phyloP scores from a whole-genome alignment of 1,140 invertebrate species.

The Camponotus vicinus region DNA sequence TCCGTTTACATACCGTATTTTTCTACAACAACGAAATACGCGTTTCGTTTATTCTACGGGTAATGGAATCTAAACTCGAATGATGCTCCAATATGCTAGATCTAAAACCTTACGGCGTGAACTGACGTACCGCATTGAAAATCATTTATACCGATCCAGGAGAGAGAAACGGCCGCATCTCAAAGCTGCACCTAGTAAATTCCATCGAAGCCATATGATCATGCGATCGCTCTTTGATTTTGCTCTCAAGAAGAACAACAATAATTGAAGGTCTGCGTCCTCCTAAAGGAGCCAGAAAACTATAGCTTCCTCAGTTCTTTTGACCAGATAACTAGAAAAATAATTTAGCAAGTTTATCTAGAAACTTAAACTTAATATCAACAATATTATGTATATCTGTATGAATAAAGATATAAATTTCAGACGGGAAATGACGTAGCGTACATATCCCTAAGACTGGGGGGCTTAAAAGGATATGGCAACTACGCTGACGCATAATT shows the following conservation, averaged over 20 bases:
- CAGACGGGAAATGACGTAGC: background rate
- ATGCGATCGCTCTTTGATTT: background rate
- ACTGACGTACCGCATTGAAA: background rate
- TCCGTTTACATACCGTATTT: slow-evolving; percentile 32
- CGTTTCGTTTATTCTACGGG: slow-evolving; percentile 19
- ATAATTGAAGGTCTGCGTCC: background rate
- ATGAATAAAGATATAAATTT: background rate
- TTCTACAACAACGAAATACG: background rate
- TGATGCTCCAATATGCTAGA: slow-evolving; percentile 36
- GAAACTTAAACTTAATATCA: background rate
- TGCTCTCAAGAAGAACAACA: background rate
- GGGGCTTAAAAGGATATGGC: background rate
- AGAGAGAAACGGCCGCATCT: slow-evolving; percentile 22
- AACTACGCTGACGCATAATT: background rate
- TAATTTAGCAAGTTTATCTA: background rate
- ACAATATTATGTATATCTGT: background rate
- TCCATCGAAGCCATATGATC: slow-evolving; percentile 53
- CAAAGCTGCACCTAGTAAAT: slow-evolving; percentile 62
- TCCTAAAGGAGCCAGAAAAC: background rate
- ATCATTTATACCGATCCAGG: slow-evolving; percentile 36
- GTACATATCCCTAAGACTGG: background rate
- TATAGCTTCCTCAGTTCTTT: background rate
- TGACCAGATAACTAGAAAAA: background rate
- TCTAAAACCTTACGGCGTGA: background rate
- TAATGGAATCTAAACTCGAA: slow-evolving; percentile 55